Evolutionary conservation across 2,113 vertebrate genomes (phyloP).

Genomic region (Cyprinodon brontotheroides): DNA sequence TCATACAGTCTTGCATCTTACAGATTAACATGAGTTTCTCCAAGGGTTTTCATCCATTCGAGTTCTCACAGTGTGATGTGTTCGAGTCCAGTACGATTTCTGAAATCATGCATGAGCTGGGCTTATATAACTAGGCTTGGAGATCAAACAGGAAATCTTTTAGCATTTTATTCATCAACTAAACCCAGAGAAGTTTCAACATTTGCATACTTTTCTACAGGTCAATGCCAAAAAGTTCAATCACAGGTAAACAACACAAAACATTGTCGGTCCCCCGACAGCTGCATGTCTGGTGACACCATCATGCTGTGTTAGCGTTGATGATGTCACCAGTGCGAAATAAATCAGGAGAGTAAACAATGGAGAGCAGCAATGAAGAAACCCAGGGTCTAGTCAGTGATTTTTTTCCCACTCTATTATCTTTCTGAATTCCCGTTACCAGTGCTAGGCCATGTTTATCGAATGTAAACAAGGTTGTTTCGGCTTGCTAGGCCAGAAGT

Average conservation of each 20-base stretch:
- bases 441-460: too few relatives aligned
- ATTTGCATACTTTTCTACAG: not conserved
- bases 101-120: not conserved
- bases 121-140: not conserved
- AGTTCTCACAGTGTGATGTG: not conserved
- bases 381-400: too few relatives aligned
- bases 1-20: not conserved
- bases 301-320: too few relatives aligned
- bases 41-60: not conserved
- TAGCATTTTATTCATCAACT: not conserved
- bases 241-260: not conserved
- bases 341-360: too few relatives aligned
- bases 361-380: too few relatives aligned
- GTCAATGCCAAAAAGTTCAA: not conserved
- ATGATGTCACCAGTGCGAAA: too few relatives aligned
- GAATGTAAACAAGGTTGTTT: too few relatives aligned
- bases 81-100: not conserved
- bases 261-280: not conserved
- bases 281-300: too few relatives aligned
- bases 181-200: not conserved
- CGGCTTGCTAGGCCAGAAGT: too few relatives aligned
- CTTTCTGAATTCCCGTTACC: too few relatives aligned
- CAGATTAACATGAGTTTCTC: not conserved
- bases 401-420: too few relatives aligned
- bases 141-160: not conserved